Evolutionary conservation across 2,888 invertebrate genomes (phyloP), one percentile per base, ranked within the genome.

Genomic region (Myathropa florea): DNA sequence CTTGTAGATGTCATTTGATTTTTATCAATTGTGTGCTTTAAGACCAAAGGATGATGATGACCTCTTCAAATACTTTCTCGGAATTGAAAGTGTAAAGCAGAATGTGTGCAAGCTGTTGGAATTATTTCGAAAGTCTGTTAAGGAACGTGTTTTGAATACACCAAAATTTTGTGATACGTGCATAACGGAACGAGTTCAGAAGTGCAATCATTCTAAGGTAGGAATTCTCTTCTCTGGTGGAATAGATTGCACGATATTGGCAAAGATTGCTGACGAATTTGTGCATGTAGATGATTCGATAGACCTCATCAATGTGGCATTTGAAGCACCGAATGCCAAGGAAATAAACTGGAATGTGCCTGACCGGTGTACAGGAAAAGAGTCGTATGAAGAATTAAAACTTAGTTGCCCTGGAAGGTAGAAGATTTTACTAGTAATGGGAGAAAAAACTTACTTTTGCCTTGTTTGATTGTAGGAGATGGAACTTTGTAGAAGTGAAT

Each of bases 221-320:
- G 97, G 96, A 59, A 93, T 99, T 77, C 93, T 98, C 88, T 99
- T 99, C 93, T 99, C 99, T 87, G 99, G 99, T 55, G 99, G 99
- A 18, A 94, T 99, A 53, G 99, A 99, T 93, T 99, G 98, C 82
- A 95, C 98, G n/a, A 95, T 99, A 89, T 92, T 99, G 88, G 97
- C 99, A 30, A 93, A 95, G 63, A 91, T 98, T 63, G 96, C 96
- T 7, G 94, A 97, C 91, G 95, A 95, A 93, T 96, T 94, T 92
- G 93, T 96, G 21, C 93, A 95, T 0, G 89, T 90, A 80, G 90
- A 93, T 68, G 95, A 96, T 90, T 94, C 96, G 24, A 97, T 99
- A 89, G 98, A 99, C 92, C 94, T 99, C 23, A 94, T 98, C 36
- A 99, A 99, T 94, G 98, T 99, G n/a, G 97, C 98, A 21, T 99